Evolutionary conservation across 2,113 vertebrate species (phyloP).

Genomic region (Felis catus): F.catus_Fca126_mat1.0 CM031412.1:160551001-160551500

Average conservation of each 20-base stretch:
- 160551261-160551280: neutral
- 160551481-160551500: neutral
- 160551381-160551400: neutral
- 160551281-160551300: neutral
- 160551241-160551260: too few species aligned
- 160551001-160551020: neutral
- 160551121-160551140: too few species aligned
- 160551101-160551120: too few species aligned
- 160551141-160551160: too few species aligned
- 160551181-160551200: too few species aligned
- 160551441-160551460: neutral
- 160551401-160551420: neutral
- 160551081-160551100: too few species aligned
- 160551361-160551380: neutral
- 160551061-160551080: too few species aligned
- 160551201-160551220: accelerated
- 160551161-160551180: too few species aligned
- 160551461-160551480: neutral
- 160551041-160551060: neutral
- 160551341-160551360: neutral
- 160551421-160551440: neutral
- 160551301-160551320: neutral
- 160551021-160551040: neutral
- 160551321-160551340: neutral
- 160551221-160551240: too few species aligned